These are phyloP conservation scores for Noctua janthina DNA, from an alignment of 2,888 invertebrate species.

Conservation along the genomic window DNA sequence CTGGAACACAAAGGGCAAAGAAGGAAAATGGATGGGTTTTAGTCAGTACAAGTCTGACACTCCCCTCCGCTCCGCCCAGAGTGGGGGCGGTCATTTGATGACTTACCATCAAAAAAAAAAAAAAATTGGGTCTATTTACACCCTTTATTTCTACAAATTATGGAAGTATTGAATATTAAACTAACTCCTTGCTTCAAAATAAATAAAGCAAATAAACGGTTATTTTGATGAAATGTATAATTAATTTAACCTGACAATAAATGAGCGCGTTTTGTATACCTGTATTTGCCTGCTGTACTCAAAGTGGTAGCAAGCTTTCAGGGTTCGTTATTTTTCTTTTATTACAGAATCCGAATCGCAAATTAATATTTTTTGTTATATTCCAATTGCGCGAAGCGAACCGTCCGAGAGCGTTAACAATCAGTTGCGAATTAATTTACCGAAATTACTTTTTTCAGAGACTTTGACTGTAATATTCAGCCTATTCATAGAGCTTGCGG, in stretches of 20 bases:
- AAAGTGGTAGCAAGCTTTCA: not conserved
- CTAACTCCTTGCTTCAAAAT: not conserved
- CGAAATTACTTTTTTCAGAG: conserved; percentile 17
- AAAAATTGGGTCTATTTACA: no score
- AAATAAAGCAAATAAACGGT: not conserved
- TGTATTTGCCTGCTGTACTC: not conserved
- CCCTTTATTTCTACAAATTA: not conserved
- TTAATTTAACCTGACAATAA: not conserved
- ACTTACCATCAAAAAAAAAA: no score
- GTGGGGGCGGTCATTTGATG: no score
- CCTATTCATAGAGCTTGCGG: not conserved
- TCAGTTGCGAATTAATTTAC: conserved; percentile 35
- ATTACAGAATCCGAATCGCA: not conserved
- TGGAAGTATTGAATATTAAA: not conserved
- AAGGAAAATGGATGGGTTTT: no score
- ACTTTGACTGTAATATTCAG: not conserved
- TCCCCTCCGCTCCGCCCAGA: no score
- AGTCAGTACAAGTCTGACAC: no score
- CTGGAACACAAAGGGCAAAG: no score
- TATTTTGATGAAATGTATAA: not conserved
- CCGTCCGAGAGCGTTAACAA: conserved; percentile 1
- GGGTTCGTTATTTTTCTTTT: not conserved
- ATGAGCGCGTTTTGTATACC: not conserved
- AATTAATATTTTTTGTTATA: conserved; percentile 32
- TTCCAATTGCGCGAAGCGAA: conserved; percentile 7